These are phyloP conservation scores for Leptonema lineaticorne DNA, from an alignment of 1,140 invertebrate species.

Conservation along the genomic window DNA sequence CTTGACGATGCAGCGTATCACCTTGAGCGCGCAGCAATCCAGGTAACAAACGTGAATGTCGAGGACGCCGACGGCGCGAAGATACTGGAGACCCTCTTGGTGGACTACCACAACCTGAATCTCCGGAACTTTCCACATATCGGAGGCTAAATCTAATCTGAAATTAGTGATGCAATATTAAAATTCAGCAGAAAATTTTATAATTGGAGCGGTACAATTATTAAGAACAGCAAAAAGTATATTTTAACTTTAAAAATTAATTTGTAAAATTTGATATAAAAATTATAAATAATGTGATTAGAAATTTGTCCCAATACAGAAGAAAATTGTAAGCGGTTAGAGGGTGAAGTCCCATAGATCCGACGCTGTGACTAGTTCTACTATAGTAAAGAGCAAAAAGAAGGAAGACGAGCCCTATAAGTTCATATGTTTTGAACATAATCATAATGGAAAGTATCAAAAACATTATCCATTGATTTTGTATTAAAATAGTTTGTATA, in stretches of 20 bases:
- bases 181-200: slow-evolving; percentile 8
- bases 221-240: no score
- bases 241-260: no score
- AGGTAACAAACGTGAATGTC: slow-evolving; percentile 26
- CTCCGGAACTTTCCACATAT: slow-evolving; percentile 39
- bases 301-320: background rate
- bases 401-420: no score
- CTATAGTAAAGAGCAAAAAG: no score
- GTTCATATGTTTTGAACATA: no score
- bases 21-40: slow-evolving; percentile 33
- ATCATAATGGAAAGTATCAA: no score
- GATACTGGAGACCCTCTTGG: slow-evolving; percentile 23
- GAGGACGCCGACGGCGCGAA: slow-evolving; percentile 5
- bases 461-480: no score
- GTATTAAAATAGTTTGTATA: no score
- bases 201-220: no score
- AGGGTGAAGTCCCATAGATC: background rate
- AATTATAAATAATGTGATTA: no score
- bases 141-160: slow-evolving; percentile 40
- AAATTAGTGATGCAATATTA: slow-evolving; percentile 5
- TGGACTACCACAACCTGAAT: slow-evolving; percentile 40
- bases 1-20: slow-evolving; percentile 33
- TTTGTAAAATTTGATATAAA: no score
- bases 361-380: background rate
- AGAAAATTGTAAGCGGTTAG: background rate